Base-by-base conservation (phyloP, 2,888 invertebrate genomes). In the Volucella inflata region DNA sequence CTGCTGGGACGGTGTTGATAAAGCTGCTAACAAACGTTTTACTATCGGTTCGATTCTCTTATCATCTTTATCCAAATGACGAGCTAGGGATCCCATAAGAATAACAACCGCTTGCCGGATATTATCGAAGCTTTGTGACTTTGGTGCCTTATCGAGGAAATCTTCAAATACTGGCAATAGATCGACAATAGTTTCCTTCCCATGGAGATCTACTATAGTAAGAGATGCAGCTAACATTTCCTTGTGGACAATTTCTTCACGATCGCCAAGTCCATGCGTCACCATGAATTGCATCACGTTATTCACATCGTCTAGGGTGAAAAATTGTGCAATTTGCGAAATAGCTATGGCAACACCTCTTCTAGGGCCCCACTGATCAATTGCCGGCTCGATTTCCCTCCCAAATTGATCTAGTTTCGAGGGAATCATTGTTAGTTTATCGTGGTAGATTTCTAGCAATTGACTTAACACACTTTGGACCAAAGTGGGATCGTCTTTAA, bases 1-100 rank as follows among this genome's bases (percentile, higher is more conserved):
- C 93, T 97, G 97, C 91, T 99, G 98, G 48, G 99, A 98, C 11
- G 99, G 99, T 48, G 99, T 99, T 44, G 97, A 97, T 4, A 99
- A 93, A 0, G 99, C 97, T 65, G 97, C 95, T 67, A 99, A 95
- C 57, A 99, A 93, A 79, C 98, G 94, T 89, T 95, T 95, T 9
- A 99, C 96, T 89, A 99, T 99, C n/a, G 99, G 98, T 90, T 97
- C 96, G 88, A 99, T 96, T 89, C 98, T 94, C 2, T 95, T 94
- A 93, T 99, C 98, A 87, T 95, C 95, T 87, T 97, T 97, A 89
- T 97, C 97, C 89, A 99, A 94, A 94, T 99, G 98, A 53, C 97
- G 95, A n/a, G 99, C 99, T 88, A 99, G 93, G 0, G 97, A 98
- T 4, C 99, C 99, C 96, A 99, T 98, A 72, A 99, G 93, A 90